Evolutionary conservation across 2,113 vertebrate genomes (phyloP).

Genomic region (Haplochromis vanheusdeni): DNA sequence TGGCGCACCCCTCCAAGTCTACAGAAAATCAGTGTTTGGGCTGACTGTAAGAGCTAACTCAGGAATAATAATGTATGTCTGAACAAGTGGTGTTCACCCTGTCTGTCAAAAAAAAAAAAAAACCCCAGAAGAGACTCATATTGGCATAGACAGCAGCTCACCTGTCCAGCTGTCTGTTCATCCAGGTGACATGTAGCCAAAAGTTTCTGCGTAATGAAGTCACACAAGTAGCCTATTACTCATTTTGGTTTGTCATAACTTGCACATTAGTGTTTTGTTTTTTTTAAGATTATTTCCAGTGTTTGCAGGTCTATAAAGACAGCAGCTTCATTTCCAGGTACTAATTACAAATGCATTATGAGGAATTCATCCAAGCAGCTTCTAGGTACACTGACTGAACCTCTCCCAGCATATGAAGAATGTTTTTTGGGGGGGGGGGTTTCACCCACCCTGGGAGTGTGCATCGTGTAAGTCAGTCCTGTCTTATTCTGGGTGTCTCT

Average conservation of each 20-base stretch:
- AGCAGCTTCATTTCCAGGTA: slow-evolving; percentile 53
- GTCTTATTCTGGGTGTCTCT: neutral
- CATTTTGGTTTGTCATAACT: slow-evolving; percentile 6
- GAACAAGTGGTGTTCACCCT: slow-evolving; percentile 9
- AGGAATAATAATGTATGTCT: slow-evolving; percentile 57
- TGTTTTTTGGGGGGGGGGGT: neutral
- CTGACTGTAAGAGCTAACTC: slow-evolving; percentile 58
- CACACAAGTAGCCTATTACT: slow-evolving; percentile 44
- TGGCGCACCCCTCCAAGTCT: slow-evolving; percentile 31
- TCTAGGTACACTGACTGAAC: slow-evolving; percentile 46
- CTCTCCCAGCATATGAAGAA: slow-evolving; percentile 50
- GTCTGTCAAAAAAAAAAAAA: neutral
- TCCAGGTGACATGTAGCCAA: slow-evolving; percentile 33
- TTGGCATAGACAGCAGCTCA: neutral
- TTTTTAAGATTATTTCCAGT: neutral
- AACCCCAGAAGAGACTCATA: neutral
- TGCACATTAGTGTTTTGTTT: slow-evolving; percentile 14
- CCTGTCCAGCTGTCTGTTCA: neutral
- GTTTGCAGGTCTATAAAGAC: slow-evolving; percentile 14
- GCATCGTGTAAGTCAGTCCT: neutral
- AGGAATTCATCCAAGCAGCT: slow-evolving; percentile 7
- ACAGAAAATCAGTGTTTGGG: slow-evolving; percentile 53
- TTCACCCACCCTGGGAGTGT: neutral
- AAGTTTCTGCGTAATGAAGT: slow-evolving; percentile 42
- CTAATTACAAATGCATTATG: slow-evolving; percentile 26